Conservation (phyloP, 1,140 invertebrate species). For the Papilio glaucus region DNA sequence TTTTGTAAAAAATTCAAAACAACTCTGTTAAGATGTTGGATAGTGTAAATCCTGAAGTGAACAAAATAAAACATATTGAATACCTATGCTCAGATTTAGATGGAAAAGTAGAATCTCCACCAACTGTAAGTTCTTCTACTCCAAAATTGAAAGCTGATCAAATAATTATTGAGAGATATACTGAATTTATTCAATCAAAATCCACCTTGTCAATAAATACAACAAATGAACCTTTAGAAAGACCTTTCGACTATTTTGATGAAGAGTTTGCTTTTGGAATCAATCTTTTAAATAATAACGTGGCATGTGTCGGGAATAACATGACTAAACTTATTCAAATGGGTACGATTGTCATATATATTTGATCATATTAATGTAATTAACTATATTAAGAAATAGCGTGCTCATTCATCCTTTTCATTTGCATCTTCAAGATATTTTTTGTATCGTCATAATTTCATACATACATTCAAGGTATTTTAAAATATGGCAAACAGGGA, state of each 20-base stretch:
- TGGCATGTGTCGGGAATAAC: slow-evolving; percentile 73
- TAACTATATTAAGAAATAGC: too few species aligned
- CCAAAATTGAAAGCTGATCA: slow-evolving; percentile 57
- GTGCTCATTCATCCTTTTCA: too few species aligned
- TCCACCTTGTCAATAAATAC: slow-evolving; percentile 57
- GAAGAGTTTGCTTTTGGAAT: slow-evolving; percentile 75
- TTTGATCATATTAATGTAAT: neutral
- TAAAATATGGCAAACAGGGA: too few species aligned
- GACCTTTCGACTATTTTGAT: slow-evolving; percentile 72
- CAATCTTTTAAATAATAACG: slow-evolving; percentile 72
- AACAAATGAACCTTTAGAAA: slow-evolving; percentile 62
- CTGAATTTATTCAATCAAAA: slow-evolving; percentile 67
- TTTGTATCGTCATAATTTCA: too few species aligned
- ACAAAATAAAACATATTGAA: slow-evolving; percentile 29
- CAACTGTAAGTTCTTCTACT: slow-evolving; percentile 55
- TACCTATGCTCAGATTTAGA: slow-evolving; percentile 16
- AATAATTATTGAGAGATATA: slow-evolving; percentile 66
- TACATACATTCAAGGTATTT: too few species aligned
- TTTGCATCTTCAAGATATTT: too few species aligned
- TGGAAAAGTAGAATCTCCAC: slow-evolving; percentile 8
- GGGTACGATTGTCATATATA: slow-evolving; percentile 53
- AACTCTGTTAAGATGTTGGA: slow-evolving; percentile 29
- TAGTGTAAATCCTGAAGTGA: neutral
- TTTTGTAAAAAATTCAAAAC: neutral
- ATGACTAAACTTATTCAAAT: slow-evolving; percentile 74